phyloP scores from a whole-genome alignment of 2,797 vertebrate species.

The Gallinago nigripennis region DNA sequence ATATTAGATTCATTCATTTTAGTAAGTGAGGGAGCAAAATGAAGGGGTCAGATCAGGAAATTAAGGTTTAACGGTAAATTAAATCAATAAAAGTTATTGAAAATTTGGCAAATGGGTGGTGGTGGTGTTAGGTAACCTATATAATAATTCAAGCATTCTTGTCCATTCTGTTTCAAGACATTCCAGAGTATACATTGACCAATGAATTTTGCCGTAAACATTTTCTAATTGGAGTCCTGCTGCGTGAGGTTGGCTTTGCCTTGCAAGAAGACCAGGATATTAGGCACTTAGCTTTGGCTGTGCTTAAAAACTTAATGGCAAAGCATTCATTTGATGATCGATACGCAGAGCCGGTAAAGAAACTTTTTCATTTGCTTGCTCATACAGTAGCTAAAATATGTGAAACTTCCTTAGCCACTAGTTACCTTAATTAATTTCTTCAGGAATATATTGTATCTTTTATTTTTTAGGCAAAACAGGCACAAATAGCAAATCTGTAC shows the following conservation, averaged over 20 bases:
- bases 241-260: conserved; percentile 94
- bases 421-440: background rate
- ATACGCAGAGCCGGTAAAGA: conserved; percentile 87
- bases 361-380: background rate
- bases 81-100: background rate
- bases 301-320: conserved; percentile 97
- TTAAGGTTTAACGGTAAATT: background rate
- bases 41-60: background rate
- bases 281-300: conserved; percentile 91
- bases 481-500: conserved; percentile 93
- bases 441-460: background rate
- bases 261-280: conserved; percentile 97
- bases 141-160: background rate
- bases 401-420: background rate
- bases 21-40: background rate
- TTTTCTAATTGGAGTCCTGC: conserved; percentile 92
- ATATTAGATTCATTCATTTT: background rate
- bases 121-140: fast-evolving
- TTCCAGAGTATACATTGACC: conserved; percentile 95
- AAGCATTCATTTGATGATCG: conserved; percentile 96
- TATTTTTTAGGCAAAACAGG: conserved; percentile 87
- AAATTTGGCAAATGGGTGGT: background rate
- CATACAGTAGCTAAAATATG: background rate
- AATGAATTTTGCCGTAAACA: conserved; percentile 98
- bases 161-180: conserved; percentile 70